Percentiles rank a stretch among this genome's conserved stretches.
Conservation (phyloP, 2,797 vertebrate species). For the Molothrus aeneus region DNA sequence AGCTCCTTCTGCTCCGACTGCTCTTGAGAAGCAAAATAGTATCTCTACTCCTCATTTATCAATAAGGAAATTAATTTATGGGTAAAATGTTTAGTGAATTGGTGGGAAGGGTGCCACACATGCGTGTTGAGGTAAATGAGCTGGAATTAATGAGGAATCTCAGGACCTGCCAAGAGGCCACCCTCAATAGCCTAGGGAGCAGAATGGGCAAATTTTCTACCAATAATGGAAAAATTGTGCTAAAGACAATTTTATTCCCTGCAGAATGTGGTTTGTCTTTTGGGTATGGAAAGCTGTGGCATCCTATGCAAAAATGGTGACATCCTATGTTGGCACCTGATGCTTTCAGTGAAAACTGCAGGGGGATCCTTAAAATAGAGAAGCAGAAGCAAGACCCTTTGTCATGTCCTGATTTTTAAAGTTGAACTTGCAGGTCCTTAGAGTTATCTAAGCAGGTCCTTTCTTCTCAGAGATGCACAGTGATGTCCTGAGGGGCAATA, state of each 20-base stretch:
- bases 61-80: neutral
- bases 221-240: neutral
- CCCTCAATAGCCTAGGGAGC: neutral
- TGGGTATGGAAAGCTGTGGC: neutral
- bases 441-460: neutral
- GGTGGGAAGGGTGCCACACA: neutral
- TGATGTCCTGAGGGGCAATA: rapidly evolving
- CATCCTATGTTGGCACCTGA: neutral
- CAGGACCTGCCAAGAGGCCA: neutral
- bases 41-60: neutral
- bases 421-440: neutral
- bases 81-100: neutral
- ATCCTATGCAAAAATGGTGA: neutral
- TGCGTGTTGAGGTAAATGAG: neutral
- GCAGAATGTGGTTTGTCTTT: neutral
- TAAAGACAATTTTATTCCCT: neutral
- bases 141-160: neutral
- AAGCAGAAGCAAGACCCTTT: neutral
- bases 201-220: neutral
- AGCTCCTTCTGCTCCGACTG: neutral
- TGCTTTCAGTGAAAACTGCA: neutral
- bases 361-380: neutral
- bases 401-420: neutral
- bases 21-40: neutral
- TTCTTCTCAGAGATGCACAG: neutral